phyloP scores from a whole-genome alignment of 1,140 invertebrate genomes.

The Metopolophium dirhodum region DNA sequence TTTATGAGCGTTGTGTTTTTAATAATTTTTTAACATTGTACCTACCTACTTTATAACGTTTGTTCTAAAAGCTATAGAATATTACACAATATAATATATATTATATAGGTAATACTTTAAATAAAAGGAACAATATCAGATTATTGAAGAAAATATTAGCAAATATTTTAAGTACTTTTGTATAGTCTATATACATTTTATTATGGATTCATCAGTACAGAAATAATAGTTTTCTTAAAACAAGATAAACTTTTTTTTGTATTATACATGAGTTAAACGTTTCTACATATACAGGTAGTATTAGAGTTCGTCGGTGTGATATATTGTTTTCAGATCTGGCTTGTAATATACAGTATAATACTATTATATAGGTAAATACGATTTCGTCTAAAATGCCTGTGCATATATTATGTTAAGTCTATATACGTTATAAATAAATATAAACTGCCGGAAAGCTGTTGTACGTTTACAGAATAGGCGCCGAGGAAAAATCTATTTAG shows the following conservation, averaged over 20 bases:
- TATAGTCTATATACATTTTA: neutral
- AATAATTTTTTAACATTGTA: neutral
- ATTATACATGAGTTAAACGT: neutral
- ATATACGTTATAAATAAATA: neutral
- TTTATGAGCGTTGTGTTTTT: neutral
- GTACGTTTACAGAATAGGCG: neutral
- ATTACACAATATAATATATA: neutral
- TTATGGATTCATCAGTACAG: neutral
- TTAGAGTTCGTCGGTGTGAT: neutral
- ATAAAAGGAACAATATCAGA: neutral
- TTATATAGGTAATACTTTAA: neutral
- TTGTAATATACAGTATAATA: neutral
- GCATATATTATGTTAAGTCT: neutral
- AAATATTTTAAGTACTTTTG: neutral
- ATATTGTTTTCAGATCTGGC: neutral
- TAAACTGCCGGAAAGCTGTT: neutral
- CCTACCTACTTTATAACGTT: neutral
- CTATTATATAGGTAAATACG: neutral
- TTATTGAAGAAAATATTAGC: neutral
- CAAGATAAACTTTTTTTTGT: neutral
- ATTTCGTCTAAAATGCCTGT: neutral
- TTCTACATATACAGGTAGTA: neutral
- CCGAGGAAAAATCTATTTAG: constrained; percentile 35
- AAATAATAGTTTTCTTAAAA: neutral
- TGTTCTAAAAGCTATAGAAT: neutral